These are phyloP conservation scores for Lepus americanus DNA, from an alignment of 2,113 vertebrate species.

Conservation along the genomic window DNA sequence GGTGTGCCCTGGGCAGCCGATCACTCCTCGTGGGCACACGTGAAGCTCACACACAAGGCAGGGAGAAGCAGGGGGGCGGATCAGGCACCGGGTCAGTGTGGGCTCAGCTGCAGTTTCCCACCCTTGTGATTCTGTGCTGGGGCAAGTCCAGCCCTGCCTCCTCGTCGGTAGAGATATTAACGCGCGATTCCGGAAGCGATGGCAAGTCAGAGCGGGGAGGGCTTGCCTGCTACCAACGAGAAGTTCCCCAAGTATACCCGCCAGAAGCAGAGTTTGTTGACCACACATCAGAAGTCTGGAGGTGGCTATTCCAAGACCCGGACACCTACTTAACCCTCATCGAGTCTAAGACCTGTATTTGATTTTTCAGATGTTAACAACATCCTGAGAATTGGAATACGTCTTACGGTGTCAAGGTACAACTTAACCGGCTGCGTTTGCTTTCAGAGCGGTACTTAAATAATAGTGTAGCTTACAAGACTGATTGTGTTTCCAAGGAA, in stretches of 20 bases:
- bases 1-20: not conserved
- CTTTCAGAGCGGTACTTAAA: not conserved
- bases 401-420: not conserved
- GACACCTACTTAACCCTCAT: not conserved
- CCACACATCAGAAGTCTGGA: not conserved
- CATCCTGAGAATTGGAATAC: not conserved
- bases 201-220: not conserved
- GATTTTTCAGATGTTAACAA: not conserved
- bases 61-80: rapidly evolving
- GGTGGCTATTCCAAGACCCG: not conserved
- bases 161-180: not conserved
- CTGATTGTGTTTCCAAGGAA: not conserved
- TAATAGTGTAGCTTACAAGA: not conserved
- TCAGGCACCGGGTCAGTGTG: rapidly evolving
- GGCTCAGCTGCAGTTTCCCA: not conserved
- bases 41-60: not conserved
- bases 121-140: rapidly evolving
- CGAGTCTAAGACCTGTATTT: not conserved
- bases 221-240: not conserved
- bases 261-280: not conserved
- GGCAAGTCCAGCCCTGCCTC: not conserved
- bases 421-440: not conserved
- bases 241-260: not conserved
- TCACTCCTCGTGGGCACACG: rapidly evolving
- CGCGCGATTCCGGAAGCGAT: not conserved